Percentiles rank a stretch among this genome's conserved stretches.
Evolutionary conservation across 2,113 vertebrate species (phyloP).

Genomic region (Pipra filicauda): DNA sequence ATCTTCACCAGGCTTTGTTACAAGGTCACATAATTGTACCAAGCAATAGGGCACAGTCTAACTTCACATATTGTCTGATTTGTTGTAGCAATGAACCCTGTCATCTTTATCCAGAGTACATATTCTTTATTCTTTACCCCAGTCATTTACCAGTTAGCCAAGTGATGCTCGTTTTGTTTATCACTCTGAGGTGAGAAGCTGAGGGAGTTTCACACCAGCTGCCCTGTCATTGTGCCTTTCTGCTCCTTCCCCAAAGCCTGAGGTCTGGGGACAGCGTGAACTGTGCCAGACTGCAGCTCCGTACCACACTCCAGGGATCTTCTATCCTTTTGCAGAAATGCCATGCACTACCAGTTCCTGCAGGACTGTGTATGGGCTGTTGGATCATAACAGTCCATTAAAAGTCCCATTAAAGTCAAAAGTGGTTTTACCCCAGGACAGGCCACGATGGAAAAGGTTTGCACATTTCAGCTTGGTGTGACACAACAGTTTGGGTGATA

Average conservation of each 20-base stretch:
- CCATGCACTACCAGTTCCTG: not conserved
- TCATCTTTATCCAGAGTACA: not conserved
- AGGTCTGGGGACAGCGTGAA: accelerated
- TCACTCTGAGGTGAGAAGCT: not conserved
- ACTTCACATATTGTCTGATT: conserved; percentile 35
- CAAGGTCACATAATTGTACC: conserved; percentile 38
- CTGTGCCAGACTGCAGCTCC: not conserved
- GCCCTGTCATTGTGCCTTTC: not conserved
- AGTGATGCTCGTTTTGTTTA: not conserved
- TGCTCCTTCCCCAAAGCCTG: not conserved
- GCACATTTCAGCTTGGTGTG: not conserved
- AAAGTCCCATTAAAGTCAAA: not conserved
- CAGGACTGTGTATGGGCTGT: accelerated
- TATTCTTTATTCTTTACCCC: not conserved
- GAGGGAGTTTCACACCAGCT: not conserved
- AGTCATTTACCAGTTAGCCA: not conserved
- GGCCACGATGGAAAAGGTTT: not conserved
- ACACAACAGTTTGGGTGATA: not conserved
- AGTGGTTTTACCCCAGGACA: not conserved
- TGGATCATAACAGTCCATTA: not conserved
- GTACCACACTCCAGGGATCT: not conserved
- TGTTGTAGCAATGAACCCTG: conserved; percentile 2
- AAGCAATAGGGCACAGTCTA: not conserved
- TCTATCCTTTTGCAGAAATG: not conserved
- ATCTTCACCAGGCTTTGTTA: conserved; percentile 53